These are phyloP conservation scores for Plecturocebus donacophilus DNA, from an alignment of 2,113 vertebrate species.

Conservation along the genomic window DNA sequence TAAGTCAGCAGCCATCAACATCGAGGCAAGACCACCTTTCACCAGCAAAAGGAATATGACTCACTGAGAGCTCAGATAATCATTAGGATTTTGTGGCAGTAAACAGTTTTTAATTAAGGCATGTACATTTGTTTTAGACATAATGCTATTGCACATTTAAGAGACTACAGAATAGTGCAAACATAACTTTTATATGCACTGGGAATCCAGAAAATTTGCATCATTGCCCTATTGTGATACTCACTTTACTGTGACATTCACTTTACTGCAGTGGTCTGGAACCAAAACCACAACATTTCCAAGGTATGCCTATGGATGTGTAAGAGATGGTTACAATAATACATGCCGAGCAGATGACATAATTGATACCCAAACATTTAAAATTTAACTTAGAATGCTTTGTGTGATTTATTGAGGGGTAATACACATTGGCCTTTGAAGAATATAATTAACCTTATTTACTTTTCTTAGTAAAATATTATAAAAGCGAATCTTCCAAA, in stretches of 20 bases:
- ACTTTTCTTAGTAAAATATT: neutral
- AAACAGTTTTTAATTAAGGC: neutral
- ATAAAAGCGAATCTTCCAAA: slow-evolving; percentile 25
- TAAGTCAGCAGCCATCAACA: neutral
- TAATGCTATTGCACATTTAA: neutral
- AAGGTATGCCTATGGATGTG: neutral
- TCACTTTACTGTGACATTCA: neutral
- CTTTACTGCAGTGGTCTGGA: neutral
- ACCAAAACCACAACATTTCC: neutral
- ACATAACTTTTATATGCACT: neutral
- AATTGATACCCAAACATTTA: neutral
- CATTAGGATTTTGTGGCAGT: neutral
- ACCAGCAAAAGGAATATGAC: neutral
- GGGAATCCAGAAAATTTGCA: neutral
- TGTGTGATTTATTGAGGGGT: neutral
- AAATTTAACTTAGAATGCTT: neutral
- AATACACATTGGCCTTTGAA: neutral
- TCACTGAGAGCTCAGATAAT: neutral
- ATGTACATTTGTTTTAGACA: neutral
- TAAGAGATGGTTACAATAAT: neutral
- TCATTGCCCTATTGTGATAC: no score
- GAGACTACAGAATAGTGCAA: neutral
- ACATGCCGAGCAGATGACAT: neutral
- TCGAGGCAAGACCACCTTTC: neutral
- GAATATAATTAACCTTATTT: slow-evolving; percentile 8